Evolutionary conservation across 2,113 vertebrate genomes (phyloP), one percentile per base, ranked within the genome.

Genomic region (Arenaria interpres): DNA sequence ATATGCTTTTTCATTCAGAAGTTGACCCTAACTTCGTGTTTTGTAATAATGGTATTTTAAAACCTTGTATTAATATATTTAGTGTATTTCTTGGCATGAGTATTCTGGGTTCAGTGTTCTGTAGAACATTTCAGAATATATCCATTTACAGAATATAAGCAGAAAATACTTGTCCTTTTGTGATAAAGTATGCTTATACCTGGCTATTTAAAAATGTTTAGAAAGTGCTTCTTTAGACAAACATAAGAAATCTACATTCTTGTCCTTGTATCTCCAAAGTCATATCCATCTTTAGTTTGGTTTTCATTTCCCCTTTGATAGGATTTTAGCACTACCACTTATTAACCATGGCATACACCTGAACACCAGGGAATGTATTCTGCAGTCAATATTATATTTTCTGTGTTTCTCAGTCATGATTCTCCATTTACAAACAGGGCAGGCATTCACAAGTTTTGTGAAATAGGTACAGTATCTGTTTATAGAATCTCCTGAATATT

Each of bases 391-490:
- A 3, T 79, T 72, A 45, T 35, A 54, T 95, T 95, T 93, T 79
- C 62, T 33, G 3, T 66, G 62, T 50, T 78, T 66, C 67, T 92
- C 88, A 45, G 68, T 30, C 7, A 1, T 11, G 30, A 25, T 45
- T 66, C 10, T 73, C 23, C 24, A 3, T 0, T 0, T 19, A 43
- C 25, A 32, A 5, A 0, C 22, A 45, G 12, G 25, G 32, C 45
- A 85, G n/a, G 25, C 69, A 75, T 74, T 87, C 37, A 25, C 48
- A 60, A 41, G n/a, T 72, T 76, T 17, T 66, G 62, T 62, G 57
- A 57, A 80, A 46, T 51, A 71, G 60, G 27, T 62, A 12, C 37
- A 28, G 25, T 46, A 39, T 69, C 75, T 94, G 35, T 50, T 93
- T 57, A 23, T 15, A 62, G 73, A 62, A 68, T 87, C 45, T 64